Evolutionary conservation across 2,113 vertebrate species (phyloP).

Genomic region (Potamarius usumacintae): DNA sequence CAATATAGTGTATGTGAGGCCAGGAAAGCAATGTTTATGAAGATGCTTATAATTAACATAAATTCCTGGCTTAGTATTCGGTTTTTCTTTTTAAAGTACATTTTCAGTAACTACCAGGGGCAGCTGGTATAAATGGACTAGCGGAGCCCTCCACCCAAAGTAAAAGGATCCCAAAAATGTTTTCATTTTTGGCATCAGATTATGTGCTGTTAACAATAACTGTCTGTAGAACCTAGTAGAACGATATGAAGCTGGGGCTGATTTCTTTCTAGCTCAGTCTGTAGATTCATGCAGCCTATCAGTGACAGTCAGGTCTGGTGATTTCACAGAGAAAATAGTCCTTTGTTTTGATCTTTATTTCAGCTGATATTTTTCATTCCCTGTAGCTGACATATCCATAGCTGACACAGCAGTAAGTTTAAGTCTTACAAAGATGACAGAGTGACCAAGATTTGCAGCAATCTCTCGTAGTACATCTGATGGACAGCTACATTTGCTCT

Average conservation of each 20-base stretch:
- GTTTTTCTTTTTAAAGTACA: background rate
- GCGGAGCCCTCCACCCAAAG: background rate
- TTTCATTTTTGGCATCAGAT: background rate
- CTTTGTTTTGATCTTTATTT: background rate
- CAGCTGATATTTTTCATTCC: background rate
- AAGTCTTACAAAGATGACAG: background rate
- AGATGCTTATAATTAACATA: background rate
- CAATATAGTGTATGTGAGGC: too few species aligned
- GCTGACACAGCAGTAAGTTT: background rate
- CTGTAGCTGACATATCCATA: background rate
- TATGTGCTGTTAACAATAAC: background rate
- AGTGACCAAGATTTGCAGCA: background rate
- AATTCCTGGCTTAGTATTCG: background rate
- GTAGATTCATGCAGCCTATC: background rate
- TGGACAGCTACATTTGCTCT: background rate
- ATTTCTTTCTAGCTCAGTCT: background rate
- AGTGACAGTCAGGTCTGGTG: background rate
- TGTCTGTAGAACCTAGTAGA: background rate
- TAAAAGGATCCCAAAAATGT: background rate
- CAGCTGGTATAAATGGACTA: background rate
- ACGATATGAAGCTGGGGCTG: background rate
- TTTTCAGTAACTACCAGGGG: background rate
- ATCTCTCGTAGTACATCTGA: background rate
- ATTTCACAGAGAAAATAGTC: background rate
- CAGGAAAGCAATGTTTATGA: background rate